Base-by-base conservation (phyloP, 2,797 vertebrate species). In the Rhadinocentrus ornatus region DNA sequence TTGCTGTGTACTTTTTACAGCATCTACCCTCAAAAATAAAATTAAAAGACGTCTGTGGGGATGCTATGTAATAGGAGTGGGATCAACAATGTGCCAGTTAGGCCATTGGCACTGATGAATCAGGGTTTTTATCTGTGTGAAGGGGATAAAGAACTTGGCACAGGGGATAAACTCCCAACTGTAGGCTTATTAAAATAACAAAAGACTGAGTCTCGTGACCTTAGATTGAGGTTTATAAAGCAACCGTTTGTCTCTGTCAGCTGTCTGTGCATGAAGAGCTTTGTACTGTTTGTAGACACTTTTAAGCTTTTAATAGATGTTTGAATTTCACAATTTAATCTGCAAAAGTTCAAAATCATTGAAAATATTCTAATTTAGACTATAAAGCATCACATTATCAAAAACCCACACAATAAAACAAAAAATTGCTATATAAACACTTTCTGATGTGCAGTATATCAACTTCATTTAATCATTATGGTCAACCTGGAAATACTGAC, bases 41-140 rank as follows among this genome's bases (percentile, higher is more conserved):
- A 46, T 20, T 20, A 46, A 46, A 46, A n/a, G 18, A 46, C 2
- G 18, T n/a, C 18, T 41, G 15, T 46, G 41, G 18, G 4, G 41
- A n/a, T 46, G 41, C 41, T 20, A n/a, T 46, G 41, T 8, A 59
- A 66, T 73, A 68, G 70, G 56, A 26, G 37, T 11, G 24, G 12
- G 29, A 71, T 18, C 54, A 58, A 64, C 76, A 73, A 78, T 80
- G 72, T 86, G 77, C 74, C 68, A 70, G 73, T 81, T 72, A 52
- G 50, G 22, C 34, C 31, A 1, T 0, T 6, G 52, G 55, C 78
- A 39, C 10, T 90, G 89, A 88, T 89, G 90, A 91, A 80, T 91
- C 87, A 87, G 88, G 79, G 77, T 59, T 89, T 91, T 91, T 83
- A 66, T 78, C 46, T 87, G 69, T 75, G 54, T 86, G 79, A 84